phyloP scores from a whole-genome alignment of 2,797 vertebrate species.

The Syndactyla subalaris region DNA sequence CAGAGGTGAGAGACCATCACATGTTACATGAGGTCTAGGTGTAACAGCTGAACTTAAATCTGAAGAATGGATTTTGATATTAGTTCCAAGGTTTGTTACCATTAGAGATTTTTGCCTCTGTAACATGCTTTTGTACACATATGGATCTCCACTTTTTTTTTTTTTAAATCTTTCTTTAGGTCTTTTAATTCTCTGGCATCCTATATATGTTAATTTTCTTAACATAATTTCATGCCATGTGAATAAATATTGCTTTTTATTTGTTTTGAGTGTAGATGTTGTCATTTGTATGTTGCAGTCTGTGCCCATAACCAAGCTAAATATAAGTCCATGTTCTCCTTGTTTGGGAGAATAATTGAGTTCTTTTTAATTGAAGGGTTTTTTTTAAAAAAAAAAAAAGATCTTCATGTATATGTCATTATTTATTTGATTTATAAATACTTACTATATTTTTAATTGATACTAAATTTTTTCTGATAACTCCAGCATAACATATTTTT shows the following conservation, averaged over 20 bases:
- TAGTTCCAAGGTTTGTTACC: background rate
- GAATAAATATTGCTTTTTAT: constrained; percentile 22
- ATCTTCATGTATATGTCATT: background rate
- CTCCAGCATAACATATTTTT: background rate
- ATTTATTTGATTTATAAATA: background rate
- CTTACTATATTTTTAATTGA: background rate
- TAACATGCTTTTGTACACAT: background rate
- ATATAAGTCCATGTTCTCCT: background rate
- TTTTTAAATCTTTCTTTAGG: background rate
- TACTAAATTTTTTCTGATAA: background rate
- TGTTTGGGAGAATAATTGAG: background rate
- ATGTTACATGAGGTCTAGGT: background rate
- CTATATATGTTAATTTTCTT: background rate
- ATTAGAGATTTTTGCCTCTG: background rate
- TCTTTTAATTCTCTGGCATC: background rate
- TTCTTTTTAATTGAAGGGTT: background rate
- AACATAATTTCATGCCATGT: constrained; percentile 10
- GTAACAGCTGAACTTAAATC: background rate
- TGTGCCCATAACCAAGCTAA: background rate
- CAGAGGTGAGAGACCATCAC: background rate
- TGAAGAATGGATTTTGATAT: background rate
- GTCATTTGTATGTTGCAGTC: constrained; percentile 43
- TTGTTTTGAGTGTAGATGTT: constrained; percentile 45
- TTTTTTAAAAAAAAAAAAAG: background rate
- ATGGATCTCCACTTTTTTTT: background rate